phyloP scores from a whole-genome alignment of 2,888 invertebrate genomes.

The Antheraea yamamai region DNA sequence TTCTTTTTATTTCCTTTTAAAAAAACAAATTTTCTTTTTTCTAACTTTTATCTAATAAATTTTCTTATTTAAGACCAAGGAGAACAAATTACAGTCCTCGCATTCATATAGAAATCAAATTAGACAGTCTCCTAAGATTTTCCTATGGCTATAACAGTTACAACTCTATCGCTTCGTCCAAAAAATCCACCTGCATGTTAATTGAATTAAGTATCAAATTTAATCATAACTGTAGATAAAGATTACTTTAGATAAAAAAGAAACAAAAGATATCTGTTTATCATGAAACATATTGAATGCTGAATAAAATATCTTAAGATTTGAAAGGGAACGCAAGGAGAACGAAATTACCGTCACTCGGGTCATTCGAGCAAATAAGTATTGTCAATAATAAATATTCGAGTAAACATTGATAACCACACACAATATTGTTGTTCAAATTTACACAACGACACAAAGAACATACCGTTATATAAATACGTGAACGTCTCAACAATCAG shows the following conservation, averaged over 20 bases:
- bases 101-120: too few relatives aligned
- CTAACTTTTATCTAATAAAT: too few relatives aligned
- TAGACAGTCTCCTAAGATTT: too few relatives aligned
- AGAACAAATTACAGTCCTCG: too few relatives aligned
- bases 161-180: too few relatives aligned
- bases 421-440: conserved; percentile 12
- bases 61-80: too few relatives aligned
- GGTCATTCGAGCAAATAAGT: conserved; percentile 3
- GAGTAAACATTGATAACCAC: conserved; percentile 10
- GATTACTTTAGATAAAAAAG: not conserved
- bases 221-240: not conserved
- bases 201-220: not conserved
- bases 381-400: conserved; percentile 11
- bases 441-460: conserved; percentile 4
- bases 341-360: conserved; percentile 2
- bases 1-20: too few relatives aligned
- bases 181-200: too few relatives aligned
- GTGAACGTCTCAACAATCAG: not conserved
- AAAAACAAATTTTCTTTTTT: too few relatives aligned
- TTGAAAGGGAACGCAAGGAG: not conserved
- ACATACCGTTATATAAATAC: not conserved
- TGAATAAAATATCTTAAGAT: not conserved
- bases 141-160: too few relatives aligned
- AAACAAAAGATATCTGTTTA: not conserved
- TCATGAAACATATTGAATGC: not conserved